A percentile compares a stretch with the other conserved stretches of the same genome.
Conservation (phyloP, 2,113 vertebrate species). For the Cisticola juncidis region DNA sequence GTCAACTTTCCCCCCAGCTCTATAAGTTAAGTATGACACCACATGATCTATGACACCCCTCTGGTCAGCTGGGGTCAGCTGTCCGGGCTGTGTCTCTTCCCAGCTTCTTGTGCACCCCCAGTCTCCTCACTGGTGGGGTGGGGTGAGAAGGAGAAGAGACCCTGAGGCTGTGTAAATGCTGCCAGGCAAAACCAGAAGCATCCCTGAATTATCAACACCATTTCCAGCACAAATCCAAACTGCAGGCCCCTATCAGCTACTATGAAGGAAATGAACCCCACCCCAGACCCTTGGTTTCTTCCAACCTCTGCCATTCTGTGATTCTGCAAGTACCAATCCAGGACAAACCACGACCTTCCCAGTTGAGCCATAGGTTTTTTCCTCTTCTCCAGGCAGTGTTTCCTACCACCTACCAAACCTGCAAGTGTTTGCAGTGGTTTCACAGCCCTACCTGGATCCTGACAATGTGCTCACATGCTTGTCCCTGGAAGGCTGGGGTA, state of each 20-base stretch:
- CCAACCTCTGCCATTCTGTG: neutral
- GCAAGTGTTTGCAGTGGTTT: neutral
- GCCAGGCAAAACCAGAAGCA: neutral
- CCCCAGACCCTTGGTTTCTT: neutral
- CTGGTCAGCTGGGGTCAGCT: neutral
- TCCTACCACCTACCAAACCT: neutral
- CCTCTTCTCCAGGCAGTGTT: neutral
- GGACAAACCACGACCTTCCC: neutral
- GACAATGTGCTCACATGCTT: neutral
- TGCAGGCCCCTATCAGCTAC: neutral
- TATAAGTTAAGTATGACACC: neutral
- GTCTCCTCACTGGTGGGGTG: neutral
- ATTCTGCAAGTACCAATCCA: neutral
- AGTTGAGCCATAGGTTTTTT: neutral
- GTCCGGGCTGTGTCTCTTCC: neutral
- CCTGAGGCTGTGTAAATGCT: neutral
- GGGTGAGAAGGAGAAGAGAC: neutral
- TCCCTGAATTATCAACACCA: fast-evolving
- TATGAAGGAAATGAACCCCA: neutral
- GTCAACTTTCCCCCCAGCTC: neutral
- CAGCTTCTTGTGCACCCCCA: neutral
- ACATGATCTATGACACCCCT: fast-evolving
- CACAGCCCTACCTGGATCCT: neutral
- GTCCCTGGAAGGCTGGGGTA: neutral
- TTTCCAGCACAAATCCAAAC: neutral